Evolutionary conservation across 92 coral and sea anemone genomes (phyloP).

Genomic region (Desmophyllum pertusum): DNA sequence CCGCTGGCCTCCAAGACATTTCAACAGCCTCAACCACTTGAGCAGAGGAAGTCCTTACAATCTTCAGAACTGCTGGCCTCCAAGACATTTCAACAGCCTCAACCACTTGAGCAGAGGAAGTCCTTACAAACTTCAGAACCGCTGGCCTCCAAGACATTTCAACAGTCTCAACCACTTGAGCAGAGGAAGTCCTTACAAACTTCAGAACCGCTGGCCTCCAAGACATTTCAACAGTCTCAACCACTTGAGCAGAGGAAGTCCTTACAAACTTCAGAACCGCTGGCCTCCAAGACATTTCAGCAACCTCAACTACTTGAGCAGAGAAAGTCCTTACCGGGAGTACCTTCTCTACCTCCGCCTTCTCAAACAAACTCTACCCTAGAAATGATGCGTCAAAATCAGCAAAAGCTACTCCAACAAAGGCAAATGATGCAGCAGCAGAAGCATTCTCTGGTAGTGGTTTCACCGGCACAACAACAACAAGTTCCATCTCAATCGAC

Average conservation of each 20-base stretch:
- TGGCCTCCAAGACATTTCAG: neutral
- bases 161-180: slow-evolving; percentile 15
- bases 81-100: neutral
- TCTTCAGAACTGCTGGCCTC: neutral
- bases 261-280: neutral
- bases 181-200: too few relatives aligned
- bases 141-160: neutral
- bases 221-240: neutral
- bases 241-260: too few relatives aligned
- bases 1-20: neutral
- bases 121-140: neutral
- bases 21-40: slow-evolving; percentile 14
- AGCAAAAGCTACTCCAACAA: neutral
- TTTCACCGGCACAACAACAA: neutral
- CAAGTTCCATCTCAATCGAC: slow-evolving; percentile 11
- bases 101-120: too few relatives aligned
- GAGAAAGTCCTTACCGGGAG: neutral
- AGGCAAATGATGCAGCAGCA: neutral
- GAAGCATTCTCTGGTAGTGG: too few relatives aligned
- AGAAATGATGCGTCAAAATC: slow-evolving; percentile 7
- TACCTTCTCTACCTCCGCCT: neutral
- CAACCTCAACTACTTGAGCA: slow-evolving; percentile 20
- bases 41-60: too few relatives aligned
- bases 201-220: neutral
- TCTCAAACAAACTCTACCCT: neutral